These are phyloP conservation scores for Tetramorium alpestre DNA, from an alignment of 1,140 invertebrate genomes.

Conservation along the genomic window DNA sequence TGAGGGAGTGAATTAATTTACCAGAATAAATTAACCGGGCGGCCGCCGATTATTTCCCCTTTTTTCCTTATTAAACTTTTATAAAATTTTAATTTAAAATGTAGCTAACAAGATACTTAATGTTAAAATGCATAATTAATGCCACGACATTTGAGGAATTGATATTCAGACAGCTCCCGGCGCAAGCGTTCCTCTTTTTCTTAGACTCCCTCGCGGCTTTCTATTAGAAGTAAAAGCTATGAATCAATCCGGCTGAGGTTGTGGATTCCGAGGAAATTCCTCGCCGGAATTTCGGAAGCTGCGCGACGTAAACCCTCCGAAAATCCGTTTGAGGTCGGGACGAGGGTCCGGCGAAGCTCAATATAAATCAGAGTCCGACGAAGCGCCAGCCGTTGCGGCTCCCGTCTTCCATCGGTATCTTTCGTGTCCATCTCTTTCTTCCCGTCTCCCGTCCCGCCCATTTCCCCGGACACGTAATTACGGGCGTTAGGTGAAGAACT, in stretches of 20 bases:
- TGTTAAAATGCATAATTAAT: background rate
- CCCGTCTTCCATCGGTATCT: constrained; percentile 45
- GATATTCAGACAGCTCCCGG: background rate
- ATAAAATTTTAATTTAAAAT: background rate
- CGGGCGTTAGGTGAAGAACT: constrained; percentile 64
- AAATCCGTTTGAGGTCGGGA: constrained; percentile 59
- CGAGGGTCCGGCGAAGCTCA: constrained; percentile 58
- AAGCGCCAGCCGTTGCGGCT: constrained; percentile 27
- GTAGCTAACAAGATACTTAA: background rate
- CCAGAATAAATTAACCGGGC: background rate
- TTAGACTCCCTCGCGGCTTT: constrained; percentile 15
- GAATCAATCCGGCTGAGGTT: constrained; percentile 48
- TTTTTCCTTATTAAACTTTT: background rate
- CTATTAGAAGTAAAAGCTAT: constrained; percentile 48
- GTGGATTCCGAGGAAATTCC: constrained; percentile 64
- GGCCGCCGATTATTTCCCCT: background rate
- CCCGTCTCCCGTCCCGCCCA: background rate
- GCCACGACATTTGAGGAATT: background rate
- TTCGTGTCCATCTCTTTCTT: constrained; percentile 59
- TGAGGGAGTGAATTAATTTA: constrained; percentile 1
- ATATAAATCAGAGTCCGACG: constrained; percentile 71
- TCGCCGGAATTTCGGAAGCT: constrained; percentile 57
- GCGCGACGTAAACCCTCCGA: constrained; percentile 50
- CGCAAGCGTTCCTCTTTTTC: too few relatives aligned
- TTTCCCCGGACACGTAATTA: constrained; percentile 75